These are phyloP conservation scores for Leptodirus hochenwartii DNA, from an alignment of 2,888 invertebrate species.

Conservation along the genomic window DNA sequence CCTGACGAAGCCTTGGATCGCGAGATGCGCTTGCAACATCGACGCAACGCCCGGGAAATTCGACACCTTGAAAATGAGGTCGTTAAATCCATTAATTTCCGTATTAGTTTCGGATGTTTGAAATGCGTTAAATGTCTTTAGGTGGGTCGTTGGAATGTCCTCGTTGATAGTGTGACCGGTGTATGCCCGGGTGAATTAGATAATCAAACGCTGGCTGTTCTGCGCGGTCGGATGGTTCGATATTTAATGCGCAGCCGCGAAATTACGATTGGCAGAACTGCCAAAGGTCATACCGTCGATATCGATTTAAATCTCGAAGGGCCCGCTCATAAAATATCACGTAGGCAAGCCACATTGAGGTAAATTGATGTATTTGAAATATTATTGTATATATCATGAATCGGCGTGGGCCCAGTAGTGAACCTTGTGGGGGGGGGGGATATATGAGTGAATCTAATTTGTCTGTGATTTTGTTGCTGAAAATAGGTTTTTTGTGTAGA, in stretches of 20 bases:
- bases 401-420: no score
- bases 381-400: no score
- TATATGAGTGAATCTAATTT: no score
- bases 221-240: constrained; percentile 78
- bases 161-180: constrained; percentile 79
- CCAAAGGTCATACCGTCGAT: constrained; percentile 78
- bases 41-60: constrained; percentile 40
- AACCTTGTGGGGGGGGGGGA: no score
- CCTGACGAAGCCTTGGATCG: constrained; percentile 67
- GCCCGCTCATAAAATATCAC: constrained; percentile 83
- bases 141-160: constrained; percentile 87
- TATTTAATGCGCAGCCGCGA: constrained; percentile 90
- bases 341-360: constrained; percentile 80
- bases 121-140: no score
- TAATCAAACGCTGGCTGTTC: constrained; percentile 80
- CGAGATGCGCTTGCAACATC: constrained; percentile 40
- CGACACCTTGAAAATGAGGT: constrained; percentile 77
- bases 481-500: constrained; percentile 20
- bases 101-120: no score
- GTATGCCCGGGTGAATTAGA: constrained; percentile 78
- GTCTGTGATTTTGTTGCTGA: background rate
- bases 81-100: background rate
- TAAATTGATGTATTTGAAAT: constrained; percentile 12
- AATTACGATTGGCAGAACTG: constrained; percentile 84
- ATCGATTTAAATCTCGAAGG: constrained; percentile 89